Percentiles rank a stretch among this genome's conserved stretches.
These are phyloP conservation scores for Octopus sinensis DNA, from an alignment of 1,140 invertebrate genomes.

Conservation along the genomic window DNA sequence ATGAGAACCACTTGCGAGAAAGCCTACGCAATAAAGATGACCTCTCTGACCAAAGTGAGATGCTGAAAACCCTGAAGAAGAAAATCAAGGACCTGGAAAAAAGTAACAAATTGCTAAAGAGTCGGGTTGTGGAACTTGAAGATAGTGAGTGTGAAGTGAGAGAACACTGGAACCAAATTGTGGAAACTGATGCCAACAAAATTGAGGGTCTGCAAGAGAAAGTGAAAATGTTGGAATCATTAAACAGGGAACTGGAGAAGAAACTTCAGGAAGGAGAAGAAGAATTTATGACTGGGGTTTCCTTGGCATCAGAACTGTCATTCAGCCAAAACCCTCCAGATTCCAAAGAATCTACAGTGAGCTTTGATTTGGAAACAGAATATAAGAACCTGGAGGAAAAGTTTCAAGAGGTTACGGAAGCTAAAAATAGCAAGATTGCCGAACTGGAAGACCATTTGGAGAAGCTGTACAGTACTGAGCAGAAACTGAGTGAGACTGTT, in stretches of 20 bases:
- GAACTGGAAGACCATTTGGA: conserved; percentile 41
- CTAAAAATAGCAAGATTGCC: conserved; percentile 44
- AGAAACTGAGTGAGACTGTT: conserved; percentile 46
- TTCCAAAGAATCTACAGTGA: conserved; percentile 22
- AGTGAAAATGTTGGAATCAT: conserved; percentile 37
- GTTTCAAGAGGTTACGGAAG: conserved; percentile 35
- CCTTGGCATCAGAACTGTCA: conserved; percentile 29
- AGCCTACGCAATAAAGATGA: conserved; percentile 28
- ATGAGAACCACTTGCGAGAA: conserved; percentile 25
- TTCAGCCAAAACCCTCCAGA: conserved; percentile 39
- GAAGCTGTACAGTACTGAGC: conserved; percentile 40
- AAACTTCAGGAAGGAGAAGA: conserved; percentile 41
- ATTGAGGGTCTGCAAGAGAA: conserved; percentile 44
- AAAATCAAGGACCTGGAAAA: conserved; percentile 33
- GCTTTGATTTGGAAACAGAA: background rate
- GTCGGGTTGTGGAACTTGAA: conserved; percentile 42
- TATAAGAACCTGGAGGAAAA: conserved; percentile 37
- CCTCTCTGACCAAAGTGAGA: conserved; percentile 24
- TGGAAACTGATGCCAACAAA: conserved; percentile 45
- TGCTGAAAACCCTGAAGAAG: conserved; percentile 36
- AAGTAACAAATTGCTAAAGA: conserved; percentile 38
- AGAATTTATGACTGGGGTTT: conserved; percentile 28
- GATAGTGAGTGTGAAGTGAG: conserved; percentile 46
- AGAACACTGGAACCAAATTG: conserved; percentile 49
- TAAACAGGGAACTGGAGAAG: conserved; percentile 42